These are phyloP conservation scores for Chironomus striatipennis DNA, from an alignment of 1,140 invertebrate genomes.

Conservation along the genomic window DNA sequence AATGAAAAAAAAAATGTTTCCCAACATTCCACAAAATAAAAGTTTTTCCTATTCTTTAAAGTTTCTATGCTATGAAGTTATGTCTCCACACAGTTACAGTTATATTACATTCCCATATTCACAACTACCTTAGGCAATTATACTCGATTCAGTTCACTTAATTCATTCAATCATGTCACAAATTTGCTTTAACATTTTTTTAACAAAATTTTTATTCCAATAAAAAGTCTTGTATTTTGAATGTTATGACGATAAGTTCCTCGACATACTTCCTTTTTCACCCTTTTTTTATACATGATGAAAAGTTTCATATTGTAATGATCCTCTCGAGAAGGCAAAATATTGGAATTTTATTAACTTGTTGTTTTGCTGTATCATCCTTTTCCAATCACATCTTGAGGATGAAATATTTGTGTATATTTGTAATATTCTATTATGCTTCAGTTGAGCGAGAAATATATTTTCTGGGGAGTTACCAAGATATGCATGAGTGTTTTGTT, in stretches of 20 bases:
- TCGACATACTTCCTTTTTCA: neutral
- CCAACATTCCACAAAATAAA: too few species aligned
- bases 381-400: neutral
- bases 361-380: neutral
- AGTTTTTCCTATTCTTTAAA: too few species aligned
- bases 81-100: too few species aligned
- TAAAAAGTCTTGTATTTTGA: neutral
- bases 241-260: neutral
- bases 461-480: too few species aligned
- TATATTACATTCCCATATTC: neutral
- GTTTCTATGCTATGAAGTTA: too few species aligned
- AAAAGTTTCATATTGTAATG: too few species aligned
- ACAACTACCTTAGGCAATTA: neutral
- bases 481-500: too few species aligned
- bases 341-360: neutral
- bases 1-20: too few species aligned
- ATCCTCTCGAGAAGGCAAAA: too few species aligned
- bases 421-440: neutral
- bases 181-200: neutral
- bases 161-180: constrained; percentile 4
- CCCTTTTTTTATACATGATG: neutral
- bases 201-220: neutral
- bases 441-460: neutral
- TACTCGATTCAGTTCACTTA: neutral
- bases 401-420: too few species aligned